A percentile compares a stretch with the other conserved stretches of the same genome.
These are phyloP conservation scores for Villa cingulata DNA, from an alignment of 2,888 invertebrate genomes.

Conservation along the genomic window DNA sequence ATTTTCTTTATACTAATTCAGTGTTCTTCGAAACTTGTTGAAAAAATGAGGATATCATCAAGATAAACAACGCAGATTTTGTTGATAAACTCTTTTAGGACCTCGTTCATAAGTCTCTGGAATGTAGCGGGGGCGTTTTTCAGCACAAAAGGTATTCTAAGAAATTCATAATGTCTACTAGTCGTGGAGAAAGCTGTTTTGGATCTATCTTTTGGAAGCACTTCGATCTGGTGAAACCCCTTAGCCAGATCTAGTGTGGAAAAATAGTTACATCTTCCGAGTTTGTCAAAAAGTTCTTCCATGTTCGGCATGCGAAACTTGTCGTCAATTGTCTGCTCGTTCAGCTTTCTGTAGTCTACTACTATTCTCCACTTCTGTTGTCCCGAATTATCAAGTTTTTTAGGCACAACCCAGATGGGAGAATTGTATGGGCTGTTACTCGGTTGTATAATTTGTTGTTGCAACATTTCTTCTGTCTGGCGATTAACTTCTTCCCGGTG, in stretches of 20 bases:
- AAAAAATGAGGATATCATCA: too few species aligned
- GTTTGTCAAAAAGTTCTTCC: conserved; percentile 17
- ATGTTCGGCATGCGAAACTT: conserved; percentile 16
- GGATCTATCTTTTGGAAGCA: not conserved
- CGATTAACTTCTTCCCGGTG: not conserved
- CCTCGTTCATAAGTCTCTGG: not conserved
- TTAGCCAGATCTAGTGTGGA: not conserved
- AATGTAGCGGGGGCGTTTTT: conserved; percentile 5
- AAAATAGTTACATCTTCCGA: conserved; percentile 13
- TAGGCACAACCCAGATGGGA: conserved; percentile 14
- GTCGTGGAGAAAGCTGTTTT: not conserved
- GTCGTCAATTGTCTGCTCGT: conserved; percentile 15
- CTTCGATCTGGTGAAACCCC: conserved; percentile 1
- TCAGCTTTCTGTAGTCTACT: conserved; percentile 16
- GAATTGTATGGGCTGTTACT: conserved; percentile 14
- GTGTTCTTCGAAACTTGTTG: too few species aligned
- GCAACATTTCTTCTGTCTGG: conserved; percentile 6
- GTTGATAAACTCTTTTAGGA: too few species aligned
- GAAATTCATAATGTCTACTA: conserved; percentile 3
- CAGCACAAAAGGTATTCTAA: conserved; percentile 5
- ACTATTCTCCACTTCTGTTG: conserved; percentile 17
- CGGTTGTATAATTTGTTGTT: conserved; percentile 14
- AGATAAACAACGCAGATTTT: too few species aligned
- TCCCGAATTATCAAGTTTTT: conserved; percentile 6
- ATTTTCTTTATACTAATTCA: conserved; percentile 8